These are phyloP conservation scores for Pogonognathellus flavescens DNA, from an alignment of 1,140 invertebrate genomes.

Conservation along the genomic window DNA sequence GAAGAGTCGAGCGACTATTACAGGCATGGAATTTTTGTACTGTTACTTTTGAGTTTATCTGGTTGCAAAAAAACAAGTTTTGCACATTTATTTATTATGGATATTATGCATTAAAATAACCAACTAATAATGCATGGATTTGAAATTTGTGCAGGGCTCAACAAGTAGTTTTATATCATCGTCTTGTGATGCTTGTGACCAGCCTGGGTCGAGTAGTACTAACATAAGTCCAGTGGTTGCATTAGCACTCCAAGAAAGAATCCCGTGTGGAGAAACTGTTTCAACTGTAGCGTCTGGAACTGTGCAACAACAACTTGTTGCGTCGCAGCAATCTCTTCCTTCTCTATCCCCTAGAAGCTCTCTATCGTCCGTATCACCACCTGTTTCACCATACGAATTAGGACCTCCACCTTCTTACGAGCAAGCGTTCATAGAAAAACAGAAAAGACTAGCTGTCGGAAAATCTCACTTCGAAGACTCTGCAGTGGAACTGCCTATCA, in stretches of 20 bases:
- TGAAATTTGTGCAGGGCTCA: conserved; percentile 44
- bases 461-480: conserved; percentile 72
- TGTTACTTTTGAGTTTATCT: background rate
- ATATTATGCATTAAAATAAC: conserved; percentile 1
- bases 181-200: conserved; percentile 57
- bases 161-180: conserved; percentile 41
- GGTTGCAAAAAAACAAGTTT: background rate
- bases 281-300: conserved; percentile 6
- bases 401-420: conserved; percentile 77
- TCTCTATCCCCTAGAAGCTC: conserved; percentile 86
- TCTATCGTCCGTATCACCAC: conserved; percentile 87
- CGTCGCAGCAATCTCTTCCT: conserved; percentile 72
- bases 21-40: conserved; percentile 41
- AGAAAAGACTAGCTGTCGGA: conserved; percentile 70
- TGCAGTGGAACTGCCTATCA: conserved; percentile 70
- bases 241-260: conserved; percentile 43
- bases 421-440: conserved; percentile 73
- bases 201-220: conserved; percentile 26
- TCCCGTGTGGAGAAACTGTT: background rate
- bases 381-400: conserved; percentile 79
- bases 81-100: background rate
- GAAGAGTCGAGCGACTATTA: conserved; percentile 77
- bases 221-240: conserved; percentile 35
- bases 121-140: conserved; percentile 22
- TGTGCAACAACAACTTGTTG: conserved; percentile 51